Percentiles rank a stretch among this genome's conserved stretches.
Conservation (phyloP, 2,113 vertebrate genomes). For the Cochlearius cochlearius region DNA sequence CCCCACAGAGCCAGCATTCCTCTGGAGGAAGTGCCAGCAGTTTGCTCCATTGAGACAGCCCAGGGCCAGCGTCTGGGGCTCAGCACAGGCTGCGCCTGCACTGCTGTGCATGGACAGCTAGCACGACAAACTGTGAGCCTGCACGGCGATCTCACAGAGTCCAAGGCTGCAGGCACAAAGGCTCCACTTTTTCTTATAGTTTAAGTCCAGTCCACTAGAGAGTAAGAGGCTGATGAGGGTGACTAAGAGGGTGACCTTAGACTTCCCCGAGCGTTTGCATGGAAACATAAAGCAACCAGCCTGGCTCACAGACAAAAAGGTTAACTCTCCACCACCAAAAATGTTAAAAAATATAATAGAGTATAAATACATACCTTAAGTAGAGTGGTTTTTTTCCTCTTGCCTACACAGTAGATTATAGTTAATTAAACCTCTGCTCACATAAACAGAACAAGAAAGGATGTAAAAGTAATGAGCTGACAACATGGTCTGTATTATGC, state of each 20-base stretch:
- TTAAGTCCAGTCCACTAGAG: neutral
- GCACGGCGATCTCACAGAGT: neutral
- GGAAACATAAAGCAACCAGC: neutral
- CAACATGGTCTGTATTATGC: constrained; percentile 74
- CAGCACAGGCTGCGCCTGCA: neutral
- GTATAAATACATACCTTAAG: constrained; percentile 35
- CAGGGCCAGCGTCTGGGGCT: neutral
- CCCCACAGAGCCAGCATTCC: rapidly evolving
- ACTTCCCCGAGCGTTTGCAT: neutral
- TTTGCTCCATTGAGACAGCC: neutral
- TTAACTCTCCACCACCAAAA: neutral
- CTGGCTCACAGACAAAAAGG: neutral
- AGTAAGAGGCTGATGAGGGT: neutral
- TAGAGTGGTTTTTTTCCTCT: neutral
- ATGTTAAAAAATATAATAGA: neutral
- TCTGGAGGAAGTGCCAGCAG: rapidly evolving
- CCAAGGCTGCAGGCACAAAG: neutral
- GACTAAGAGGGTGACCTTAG: neutral
- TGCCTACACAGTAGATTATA: constrained; percentile 73
- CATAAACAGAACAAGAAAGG: constrained; percentile 80
- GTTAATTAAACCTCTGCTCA: constrained; percentile 81
- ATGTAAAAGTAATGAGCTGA: constrained; percentile 83
- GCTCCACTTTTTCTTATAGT: neutral
- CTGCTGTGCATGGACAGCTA: rapidly evolving
- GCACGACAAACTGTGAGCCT: rapidly evolving